Evolutionary conservation across 2,113 vertebrate genomes (phyloP), one percentile per base, ranked within the genome.

Genomic region (Theristicus caerulescens): DNA sequence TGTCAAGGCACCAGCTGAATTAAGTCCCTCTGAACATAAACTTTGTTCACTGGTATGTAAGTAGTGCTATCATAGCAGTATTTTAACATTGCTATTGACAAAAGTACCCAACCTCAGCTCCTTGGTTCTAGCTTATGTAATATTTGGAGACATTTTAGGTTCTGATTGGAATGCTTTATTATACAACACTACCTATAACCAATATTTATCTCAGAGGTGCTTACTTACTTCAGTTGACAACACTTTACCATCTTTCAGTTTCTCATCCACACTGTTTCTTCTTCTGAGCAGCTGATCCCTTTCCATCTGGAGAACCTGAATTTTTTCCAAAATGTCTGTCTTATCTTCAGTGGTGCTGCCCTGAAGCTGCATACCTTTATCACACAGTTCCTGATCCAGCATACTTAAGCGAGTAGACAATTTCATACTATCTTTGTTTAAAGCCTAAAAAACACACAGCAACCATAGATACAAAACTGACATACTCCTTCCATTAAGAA

Each of bases 211-310:
- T 83, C 36, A 64, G 52, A 89, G 64, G 40, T 80, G 93, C 67
- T 78, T 95, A 97, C 98, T 98, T 97, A 99, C 99, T 98, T 99
- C 98, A 49, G 95, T 57, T 46, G 98, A 98, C 65, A 99, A 97
- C 77, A 98, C 93, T 72, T 96, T 97, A 90, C 98, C 98, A 88
- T 98, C 98, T 96, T 97, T 98, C 72, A 99, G 97, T 96, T 99
- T 99, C 34, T 98, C 95, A 47, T 99, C 98, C 92, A 99, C 93
- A 58, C 95, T 96, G 32, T 98, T 98, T 96, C 97, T 99, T 96
- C 88, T 98, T 96, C 91, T 98, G 92, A 97, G 96, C 20, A 99
- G 98, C 46, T 95, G 90, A 76, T 98, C 97, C 82, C 97, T 98
- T 97, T 99, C 98, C 55, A 84, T 96, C 66, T 98, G 98, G 10